These are phyloP conservation scores for Montipora capricornis DNA, from an alignment of 64 coral and sea anemone species.

Conservation along the genomic window DNA sequence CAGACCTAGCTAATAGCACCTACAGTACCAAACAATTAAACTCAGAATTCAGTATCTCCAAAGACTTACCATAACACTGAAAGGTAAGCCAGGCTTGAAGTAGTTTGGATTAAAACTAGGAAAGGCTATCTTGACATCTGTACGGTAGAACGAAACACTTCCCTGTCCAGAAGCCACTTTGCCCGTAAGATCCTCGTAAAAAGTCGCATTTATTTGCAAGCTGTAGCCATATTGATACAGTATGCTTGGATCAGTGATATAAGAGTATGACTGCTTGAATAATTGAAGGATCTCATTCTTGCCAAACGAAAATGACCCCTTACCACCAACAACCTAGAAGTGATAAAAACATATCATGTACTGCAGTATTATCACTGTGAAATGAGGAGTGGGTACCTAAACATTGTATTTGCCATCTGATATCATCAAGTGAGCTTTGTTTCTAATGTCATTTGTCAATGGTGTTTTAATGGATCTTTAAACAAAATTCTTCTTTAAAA, in stretches of 20 bases:
- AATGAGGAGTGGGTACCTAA: too few relatives aligned
- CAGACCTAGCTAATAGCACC: too few relatives aligned
- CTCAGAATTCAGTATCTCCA: neutral
- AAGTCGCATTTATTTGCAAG: conserved; percentile 55
- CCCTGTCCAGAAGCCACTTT: conserved; percentile 16
- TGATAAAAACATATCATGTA: too few relatives aligned
- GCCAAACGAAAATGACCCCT: conserved; percentile 36
- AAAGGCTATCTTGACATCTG: conserved; percentile 57
- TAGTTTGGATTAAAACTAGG: conserved; percentile 53
- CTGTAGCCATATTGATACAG: conserved; percentile 7
- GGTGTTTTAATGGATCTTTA: too few relatives aligned
- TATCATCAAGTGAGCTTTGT: too few relatives aligned
- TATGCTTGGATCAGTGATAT: neutral
- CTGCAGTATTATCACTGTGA: too few relatives aligned
- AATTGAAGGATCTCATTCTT: conserved; percentile 5
- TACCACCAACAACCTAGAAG: neutral
- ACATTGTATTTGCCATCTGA: too few relatives aligned
- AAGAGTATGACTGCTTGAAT: neutral
- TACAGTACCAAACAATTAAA: too few relatives aligned
- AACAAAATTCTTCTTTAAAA: too few relatives aligned
- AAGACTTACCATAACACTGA: conserved; percentile 46
- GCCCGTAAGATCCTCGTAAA: conserved; percentile 62
- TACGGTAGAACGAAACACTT: conserved; percentile 16
- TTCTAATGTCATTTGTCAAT: too few relatives aligned
- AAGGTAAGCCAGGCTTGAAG: conserved; percentile 67